A percentile compares a stretch with the other conserved stretches of the same genome.
Conservation (phyloP, 2,888 invertebrate species). For the Creontiades dilutus region DNA sequence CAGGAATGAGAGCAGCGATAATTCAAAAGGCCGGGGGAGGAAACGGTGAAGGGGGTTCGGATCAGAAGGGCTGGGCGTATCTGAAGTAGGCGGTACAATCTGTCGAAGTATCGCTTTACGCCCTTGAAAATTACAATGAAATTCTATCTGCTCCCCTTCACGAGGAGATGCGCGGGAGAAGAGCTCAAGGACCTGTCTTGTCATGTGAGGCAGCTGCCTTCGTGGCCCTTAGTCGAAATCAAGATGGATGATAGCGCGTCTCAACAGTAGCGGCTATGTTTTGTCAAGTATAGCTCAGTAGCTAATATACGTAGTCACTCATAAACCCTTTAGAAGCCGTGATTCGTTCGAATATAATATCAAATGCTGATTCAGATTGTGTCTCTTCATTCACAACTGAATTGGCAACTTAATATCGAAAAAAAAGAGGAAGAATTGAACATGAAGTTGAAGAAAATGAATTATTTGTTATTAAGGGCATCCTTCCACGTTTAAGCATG, state of each 20-base stretch:
- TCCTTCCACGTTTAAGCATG: no score
- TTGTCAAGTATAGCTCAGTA: no score
- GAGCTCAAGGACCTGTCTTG: not conserved
- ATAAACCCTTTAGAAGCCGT: no score
- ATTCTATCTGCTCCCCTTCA: slow-evolving; percentile 32
- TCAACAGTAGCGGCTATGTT: not conserved
- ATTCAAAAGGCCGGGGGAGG: not conserved
- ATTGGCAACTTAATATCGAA: no score
- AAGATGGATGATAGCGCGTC: not conserved
- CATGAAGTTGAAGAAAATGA: no score
- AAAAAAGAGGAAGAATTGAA: no score
- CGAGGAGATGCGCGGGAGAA: not conserved
- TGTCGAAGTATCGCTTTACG: slow-evolving; percentile 45
- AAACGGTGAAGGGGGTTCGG: not conserved
- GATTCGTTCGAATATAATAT: no score
- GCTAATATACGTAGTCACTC: no score
- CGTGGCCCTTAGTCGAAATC: not conserved
- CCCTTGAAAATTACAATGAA: slow-evolving; percentile 54
- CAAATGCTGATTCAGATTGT: no score
- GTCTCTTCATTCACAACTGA: no score
- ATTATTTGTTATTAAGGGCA: no score
- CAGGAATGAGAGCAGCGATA: not conserved
- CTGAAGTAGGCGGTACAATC: slow-evolving; percentile 11
- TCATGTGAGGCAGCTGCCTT: not conserved
- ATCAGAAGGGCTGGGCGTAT: not conserved